Evolutionary conservation across 2,888 invertebrate genomes (phyloP).

Genomic region (Didymodactylos carnosus): DNA sequence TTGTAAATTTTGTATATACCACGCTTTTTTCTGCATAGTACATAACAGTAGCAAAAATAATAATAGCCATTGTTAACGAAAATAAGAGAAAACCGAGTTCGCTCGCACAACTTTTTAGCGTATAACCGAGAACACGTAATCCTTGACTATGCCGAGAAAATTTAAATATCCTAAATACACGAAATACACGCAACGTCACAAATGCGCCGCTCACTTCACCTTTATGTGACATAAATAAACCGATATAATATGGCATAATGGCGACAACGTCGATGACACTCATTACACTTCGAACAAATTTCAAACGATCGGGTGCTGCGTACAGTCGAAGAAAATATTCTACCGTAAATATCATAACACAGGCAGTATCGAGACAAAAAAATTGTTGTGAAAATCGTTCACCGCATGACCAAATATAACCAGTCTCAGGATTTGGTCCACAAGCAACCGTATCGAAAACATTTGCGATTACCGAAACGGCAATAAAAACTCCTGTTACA

Average conservation of each 20-base stretch:
- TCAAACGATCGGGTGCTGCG: conserved; percentile 88
- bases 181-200: conserved; percentile 89
- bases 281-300: conserved; percentile 94
- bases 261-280: conserved; percentile 98
- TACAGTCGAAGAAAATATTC: conserved; percentile 77
- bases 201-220: conserved; percentile 97
- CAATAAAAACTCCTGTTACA: conserved; percentile 98
- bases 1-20: conserved; percentile 83
- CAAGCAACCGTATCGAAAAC: conserved; percentile 92
- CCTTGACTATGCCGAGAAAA: conserved; percentile 99
- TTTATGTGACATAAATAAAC: conserved; percentile 85
- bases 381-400: conserved; percentile 77
- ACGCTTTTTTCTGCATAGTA: conserved; percentile 99
- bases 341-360: conserved; percentile 98
- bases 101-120: conserved; percentile 91
- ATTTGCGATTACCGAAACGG: conserved; percentile 97
- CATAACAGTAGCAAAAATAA: conserved; percentile 99
- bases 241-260: conserved; percentile 94
- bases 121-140: conserved; percentile 89
- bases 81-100: conserved; percentile 97
- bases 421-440: conserved; percentile 44
- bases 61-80: conserved; percentile 97
- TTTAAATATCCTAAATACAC: conserved; percentile 99
- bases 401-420: conserved; percentile 51
- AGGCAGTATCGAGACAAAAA: conserved; percentile 97